Evolutionary conservation across 2,113 vertebrate species (phyloP), one percentile per base, ranked within the genome.

Genomic region (Herpetotheres cachinnans): DNA sequence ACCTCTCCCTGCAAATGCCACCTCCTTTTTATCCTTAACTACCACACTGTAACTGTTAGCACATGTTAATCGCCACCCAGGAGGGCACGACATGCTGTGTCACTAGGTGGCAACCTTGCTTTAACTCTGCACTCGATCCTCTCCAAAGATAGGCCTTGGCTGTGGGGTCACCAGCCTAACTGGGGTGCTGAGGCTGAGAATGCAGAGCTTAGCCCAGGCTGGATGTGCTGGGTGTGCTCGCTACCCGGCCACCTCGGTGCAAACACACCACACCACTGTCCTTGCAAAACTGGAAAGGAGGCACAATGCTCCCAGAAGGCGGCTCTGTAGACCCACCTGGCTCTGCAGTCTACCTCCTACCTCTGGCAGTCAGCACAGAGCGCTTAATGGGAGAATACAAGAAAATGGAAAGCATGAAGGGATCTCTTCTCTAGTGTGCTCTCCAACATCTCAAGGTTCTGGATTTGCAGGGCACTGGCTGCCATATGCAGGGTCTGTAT

Each of bases 91-190:
- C 10, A 11, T 8, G 16, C 36, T 46, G 6, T 34, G 61, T 89
- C 95, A 76, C 86, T 95, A 97, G 97, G 61, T 85, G 97, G 96
- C 95, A 95, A 89, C 62, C 54, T 49, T 50, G 83, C 77, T 65
- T 63, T 79, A 56, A 61, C 19, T 69, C n/a, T 29, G 25, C 4
- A 27, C 30, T 42, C n/a, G 5, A 8, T 10, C 11, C 16, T 47
- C 34, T 24, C 19, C 32, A 7, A 82, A 61, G 44, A 2, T 4
- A 6, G 6, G 13, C 6, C 3, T 3, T 5, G n/a, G 30, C 18
- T 80, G 34, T 16, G 44, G 34, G 30, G 14, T 54, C 34, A 32
- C 7, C 24, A 55, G 50, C 42, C 10, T 21, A 32, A 27, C 30
- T 67, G 29, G 11, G 66, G 36, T 24, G 8, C 30, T 46, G 18